Evolutionary conservation across 1,140 invertebrate species (phyloP), one percentile per base, ranked within the genome.

Genomic region (Ceratitis capitata): DNA sequence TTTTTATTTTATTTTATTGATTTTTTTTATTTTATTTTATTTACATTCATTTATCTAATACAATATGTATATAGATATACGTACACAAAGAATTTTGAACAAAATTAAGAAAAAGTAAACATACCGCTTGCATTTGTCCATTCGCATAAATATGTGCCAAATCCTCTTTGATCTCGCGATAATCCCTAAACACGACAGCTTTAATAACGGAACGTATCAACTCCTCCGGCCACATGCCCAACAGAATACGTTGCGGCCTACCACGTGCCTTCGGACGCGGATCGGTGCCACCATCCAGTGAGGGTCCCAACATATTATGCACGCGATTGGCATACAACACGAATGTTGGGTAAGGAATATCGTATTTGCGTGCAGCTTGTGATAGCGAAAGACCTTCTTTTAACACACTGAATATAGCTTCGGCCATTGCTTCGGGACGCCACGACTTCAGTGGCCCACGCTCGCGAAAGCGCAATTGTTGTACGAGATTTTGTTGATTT

Each of bases 271-370:
- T 98, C 23, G 97, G 97, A 88, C 97, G 94, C 87, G 98, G 94
- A 94, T 98, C 96, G 92, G 96, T 95, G 88, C 96, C 96, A 84
- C 96, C 96, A 89, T 97, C 96, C 32, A 96, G 94, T 69, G 97
- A 97, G 49, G 97, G 97, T 74, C 97, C 97, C 86, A 98, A 94
- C 96, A 98, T 97, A 92, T 98, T 98, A 92, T 98, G 97, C 6
- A 98, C 97, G 86, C 97, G 93, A 92, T 98, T 98, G 82, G 97
- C 97, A 92, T 98, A 98, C n/a, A 98, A 94, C 58, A 98, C 97
- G 89, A 98, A 98, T 2, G 97, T 98, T 85, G 97, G 97, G 92
- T 98, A 98, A 26, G 97, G 97, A 91, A 98, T 98, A 93, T 98
- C 97, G 93, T 96, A 98, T 92, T 97, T 98, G 88, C 97, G 94